Base-by-base conservation (phyloP, 2,888 invertebrate species). In the Alcis repandata region DNA sequence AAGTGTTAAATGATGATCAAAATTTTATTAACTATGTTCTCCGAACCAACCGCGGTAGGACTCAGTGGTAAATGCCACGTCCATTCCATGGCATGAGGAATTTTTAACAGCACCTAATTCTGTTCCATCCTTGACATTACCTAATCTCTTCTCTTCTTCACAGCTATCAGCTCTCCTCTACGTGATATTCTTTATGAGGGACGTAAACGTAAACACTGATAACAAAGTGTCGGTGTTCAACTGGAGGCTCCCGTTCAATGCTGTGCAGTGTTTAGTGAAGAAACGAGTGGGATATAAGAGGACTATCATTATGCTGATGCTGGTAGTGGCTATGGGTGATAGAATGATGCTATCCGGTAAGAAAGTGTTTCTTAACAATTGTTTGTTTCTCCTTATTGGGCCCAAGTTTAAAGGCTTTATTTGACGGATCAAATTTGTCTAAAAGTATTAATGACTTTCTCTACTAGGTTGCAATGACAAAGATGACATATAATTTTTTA, bases 261-360 rank as follows among this genome's bases (percentile, higher is more conserved):
- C 94, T 0, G 84, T 92, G 59, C 89, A 93, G 10, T 93, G 95
- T 52, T 94, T 96, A 10, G 94, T 96, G 79, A 95, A 95, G 78
- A 87, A 94, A 46, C 94, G 96, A 0, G 95, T 95, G 2, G 95
- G 95, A 57, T 94, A 95, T 75, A 90, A 95, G 68, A 93, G 95
- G 74, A 91, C 91, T 73, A 94, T 96, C 75, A 95, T 96, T 59
- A 84, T 95, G 74, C 89, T 96, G 63, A 94, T 96, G 84, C 94
- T 96, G 93, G 78, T 96, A 38, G 95, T 96, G 7, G 88, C 88
- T 1, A 80, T 93, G 27, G 92, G 89, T 20, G 93, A 93, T 71
- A 84, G 91, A 65, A 85, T 92, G 74, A 63, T 92, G 52, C 73
- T 92, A 54, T 90, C 91, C 49, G 90, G 93, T 92, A 48, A 70